phyloP scores from a whole-genome alignment of 1,140 invertebrate genomes.

The Papilio polytes region DNA sequence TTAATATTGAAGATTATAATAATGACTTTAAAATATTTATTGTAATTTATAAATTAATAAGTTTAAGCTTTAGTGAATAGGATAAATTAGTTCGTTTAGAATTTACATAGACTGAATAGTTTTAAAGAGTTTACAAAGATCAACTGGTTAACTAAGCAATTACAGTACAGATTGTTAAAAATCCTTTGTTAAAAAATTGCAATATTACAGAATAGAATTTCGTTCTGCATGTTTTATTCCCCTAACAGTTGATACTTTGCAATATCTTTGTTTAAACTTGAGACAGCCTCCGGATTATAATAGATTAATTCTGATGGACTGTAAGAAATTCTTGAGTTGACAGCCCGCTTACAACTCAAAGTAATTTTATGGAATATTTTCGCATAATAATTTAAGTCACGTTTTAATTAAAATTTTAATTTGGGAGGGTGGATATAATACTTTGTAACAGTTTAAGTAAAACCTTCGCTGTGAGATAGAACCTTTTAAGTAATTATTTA shows the following conservation, averaged over 20 bases:
- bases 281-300: constrained; percentile 69
- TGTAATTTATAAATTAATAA: too few relatives aligned
- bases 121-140: too few relatives aligned
- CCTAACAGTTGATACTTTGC: constrained; percentile 65
- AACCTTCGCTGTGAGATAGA: background rate
- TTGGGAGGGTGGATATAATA: constrained; percentile 59
- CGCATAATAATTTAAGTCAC: constrained; percentile 66
- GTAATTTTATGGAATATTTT: constrained; percentile 73
- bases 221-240: constrained; percentile 40
- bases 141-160: too few relatives aligned
- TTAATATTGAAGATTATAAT: too few relatives aligned
- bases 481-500: background rate
- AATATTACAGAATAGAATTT: constrained; percentile 12
- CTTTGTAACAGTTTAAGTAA: constrained; percentile 41
- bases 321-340: constrained; percentile 77
- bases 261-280: constrained; percentile 80
- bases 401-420: constrained; percentile 77
- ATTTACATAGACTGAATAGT: too few relatives aligned
- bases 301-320: constrained; percentile 83
- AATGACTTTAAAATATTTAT: too few relatives aligned
- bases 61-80: too few relatives aligned
- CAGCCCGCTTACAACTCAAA: constrained; percentile 69
- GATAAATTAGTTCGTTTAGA: too few relatives aligned
- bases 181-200: too few relatives aligned
- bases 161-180: too few relatives aligned